phyloP scores from a whole-genome alignment of 1,140 invertebrate genomes.

The Drosophila mojavensis region DNA sequence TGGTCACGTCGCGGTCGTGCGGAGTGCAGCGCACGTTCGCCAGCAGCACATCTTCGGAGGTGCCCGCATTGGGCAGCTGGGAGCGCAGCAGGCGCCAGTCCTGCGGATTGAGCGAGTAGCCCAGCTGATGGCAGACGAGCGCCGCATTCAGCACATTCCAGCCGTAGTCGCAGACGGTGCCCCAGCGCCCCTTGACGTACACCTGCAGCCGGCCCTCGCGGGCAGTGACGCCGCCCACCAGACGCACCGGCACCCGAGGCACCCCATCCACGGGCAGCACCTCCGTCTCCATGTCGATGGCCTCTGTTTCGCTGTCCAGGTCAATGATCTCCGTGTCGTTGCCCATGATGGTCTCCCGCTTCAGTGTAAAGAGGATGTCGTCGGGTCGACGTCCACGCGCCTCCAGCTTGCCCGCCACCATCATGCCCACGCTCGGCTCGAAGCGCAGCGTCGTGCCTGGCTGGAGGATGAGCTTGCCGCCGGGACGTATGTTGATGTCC shows the following conservation, averaged over 20 bases:
- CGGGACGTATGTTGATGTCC: slow-evolving; percentile 95
- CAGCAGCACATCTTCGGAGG: slow-evolving; percentile 90
- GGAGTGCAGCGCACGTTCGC: slow-evolving; percentile 96
- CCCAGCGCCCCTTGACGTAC: slow-evolving; percentile 94
- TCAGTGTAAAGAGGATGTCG: slow-evolving; percentile 91
- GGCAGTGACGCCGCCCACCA: slow-evolving; percentile 90
- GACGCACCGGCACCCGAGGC: slow-evolving; percentile 88
- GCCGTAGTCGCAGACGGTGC: slow-evolving; percentile 97
- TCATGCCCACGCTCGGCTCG: slow-evolving; percentile 96
- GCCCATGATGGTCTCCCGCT: slow-evolving; percentile 88
- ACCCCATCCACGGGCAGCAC: slow-evolving; percentile 85
- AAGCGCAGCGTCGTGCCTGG: slow-evolving; percentile 94
- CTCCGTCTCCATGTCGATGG: slow-evolving; percentile 85
- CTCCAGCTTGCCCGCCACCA: slow-evolving; percentile 96
- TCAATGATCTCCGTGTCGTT: slow-evolving; percentile 86
- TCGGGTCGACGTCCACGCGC: slow-evolving; percentile 90
- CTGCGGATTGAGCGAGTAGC: slow-evolving; percentile 94
- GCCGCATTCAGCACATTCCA: slow-evolving; percentile 97
- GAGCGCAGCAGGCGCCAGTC: slow-evolving; percentile 94
- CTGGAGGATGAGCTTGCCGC: slow-evolving; percentile 93
- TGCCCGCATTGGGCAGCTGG: slow-evolving; percentile 91
- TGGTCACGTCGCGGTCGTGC: slow-evolving; percentile 95
- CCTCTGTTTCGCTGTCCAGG: slow-evolving; percentile 82
- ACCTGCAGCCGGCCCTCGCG: slow-evolving; percentile 93
- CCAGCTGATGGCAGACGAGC: slow-evolving; percentile 97